These are phyloP conservation scores for Mungos mungo DNA, from an alignment of 2,113 vertebrate genomes.

Conservation along the genomic window DNA sequence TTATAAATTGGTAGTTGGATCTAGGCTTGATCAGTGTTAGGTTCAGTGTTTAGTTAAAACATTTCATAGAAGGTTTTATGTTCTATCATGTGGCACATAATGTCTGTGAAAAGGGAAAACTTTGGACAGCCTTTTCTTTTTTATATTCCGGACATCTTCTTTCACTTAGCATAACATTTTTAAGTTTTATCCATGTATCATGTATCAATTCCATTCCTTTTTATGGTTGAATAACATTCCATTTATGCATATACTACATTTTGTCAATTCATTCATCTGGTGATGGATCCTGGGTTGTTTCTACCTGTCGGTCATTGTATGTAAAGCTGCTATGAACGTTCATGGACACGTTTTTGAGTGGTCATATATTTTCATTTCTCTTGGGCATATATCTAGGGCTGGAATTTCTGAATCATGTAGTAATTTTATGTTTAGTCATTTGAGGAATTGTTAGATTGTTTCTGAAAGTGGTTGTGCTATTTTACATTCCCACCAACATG, in stretches of 20 bases:
- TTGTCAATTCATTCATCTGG: neutral
- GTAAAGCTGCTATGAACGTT: neutral
- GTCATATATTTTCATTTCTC: neutral
- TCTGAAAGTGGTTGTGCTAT: no score
- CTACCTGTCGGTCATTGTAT: neutral
- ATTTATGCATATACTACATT: neutral
- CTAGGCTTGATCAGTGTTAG: neutral
- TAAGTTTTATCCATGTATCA: neutral
- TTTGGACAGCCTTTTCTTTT: neutral
- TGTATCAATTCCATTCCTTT: neutral
- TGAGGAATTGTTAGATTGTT: no score
- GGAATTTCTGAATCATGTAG: neutral
- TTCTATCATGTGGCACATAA: neutral
- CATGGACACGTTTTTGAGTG: neutral
- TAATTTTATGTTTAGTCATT: neutral
- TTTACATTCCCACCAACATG: no score
- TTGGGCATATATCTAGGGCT: neutral
- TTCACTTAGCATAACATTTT: neutral
- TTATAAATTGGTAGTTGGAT: neutral
- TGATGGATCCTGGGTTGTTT: neutral
- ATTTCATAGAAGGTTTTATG: neutral
- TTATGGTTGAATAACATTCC: neutral
- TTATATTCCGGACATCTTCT: neutral
- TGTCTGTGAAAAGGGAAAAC: neutral
- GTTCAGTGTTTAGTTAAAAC: neutral